These are phyloP conservation scores for Cydia pomonella DNA, from an alignment of 1,140 invertebrate species.

Conservation along the genomic window DNA sequence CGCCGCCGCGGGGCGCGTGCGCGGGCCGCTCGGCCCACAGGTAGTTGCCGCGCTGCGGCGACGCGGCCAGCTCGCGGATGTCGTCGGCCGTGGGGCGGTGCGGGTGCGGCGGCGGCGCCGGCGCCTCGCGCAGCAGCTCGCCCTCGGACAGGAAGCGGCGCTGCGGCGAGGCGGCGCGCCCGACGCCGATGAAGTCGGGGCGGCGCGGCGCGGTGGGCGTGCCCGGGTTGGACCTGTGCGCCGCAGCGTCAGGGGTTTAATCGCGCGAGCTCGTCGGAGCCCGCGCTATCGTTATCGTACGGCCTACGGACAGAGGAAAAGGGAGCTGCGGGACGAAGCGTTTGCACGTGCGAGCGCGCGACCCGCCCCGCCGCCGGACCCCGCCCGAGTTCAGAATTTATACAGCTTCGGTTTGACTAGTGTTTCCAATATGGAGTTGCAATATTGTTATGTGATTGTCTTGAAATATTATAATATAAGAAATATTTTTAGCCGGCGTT, in stretches of 20 bases:
- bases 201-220: slow-evolving; percentile 92
- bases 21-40: slow-evolving; percentile 91
- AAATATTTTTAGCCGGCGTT: too few species aligned
- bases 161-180: slow-evolving; percentile 82
- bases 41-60: slow-evolving; percentile 91
- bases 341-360: slow-evolving; percentile 60
- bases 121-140: slow-evolving; percentile 88
- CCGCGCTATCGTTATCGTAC: slow-evolving; percentile 77
- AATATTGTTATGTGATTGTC: background rate
- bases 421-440: background rate
- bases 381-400: slow-evolving; percentile 56
- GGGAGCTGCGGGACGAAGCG: slow-evolving; percentile 77
- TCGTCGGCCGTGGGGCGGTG: slow-evolving; percentile 85
- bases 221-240: slow-evolving; percentile 91
- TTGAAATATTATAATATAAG: too few species aligned
- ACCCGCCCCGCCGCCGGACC: slow-evolving; percentile 55
- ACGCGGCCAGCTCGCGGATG: slow-evolving; percentile 90
- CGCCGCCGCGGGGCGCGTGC: slow-evolving; percentile 59
- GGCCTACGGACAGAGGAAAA: slow-evolving; percentile 79
- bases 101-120: slow-evolving; percentile 78
- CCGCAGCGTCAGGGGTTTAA: slow-evolving; percentile 78
- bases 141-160: slow-evolving; percentile 92
- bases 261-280: slow-evolving; percentile 77
- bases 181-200: slow-evolving; percentile 91
- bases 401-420: background rate